Evolutionary conservation across 1,140 invertebrate genomes (phyloP), one percentile per base, ranked within the genome.

Genomic region (Drosophila mayri): DNA sequence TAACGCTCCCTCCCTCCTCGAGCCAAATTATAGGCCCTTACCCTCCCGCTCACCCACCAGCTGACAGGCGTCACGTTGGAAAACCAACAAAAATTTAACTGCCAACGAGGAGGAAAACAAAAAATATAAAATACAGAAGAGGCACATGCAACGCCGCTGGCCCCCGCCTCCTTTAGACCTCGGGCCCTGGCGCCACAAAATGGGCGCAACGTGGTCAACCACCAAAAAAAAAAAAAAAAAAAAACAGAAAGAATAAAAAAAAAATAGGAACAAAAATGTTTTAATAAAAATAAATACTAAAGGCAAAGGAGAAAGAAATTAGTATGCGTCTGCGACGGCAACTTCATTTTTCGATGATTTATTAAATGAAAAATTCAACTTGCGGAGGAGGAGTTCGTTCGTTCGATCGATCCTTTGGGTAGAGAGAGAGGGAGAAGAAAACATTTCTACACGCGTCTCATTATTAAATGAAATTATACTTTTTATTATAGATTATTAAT

Each of bases 401-500:
- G 28, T 8, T 30, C 7, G 28, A 30, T 30, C 28, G n/a, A 67
- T 43, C 22, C 60, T 52, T 52, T 6, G 14, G 30, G 10, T 2
- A 32, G 32, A 35, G 4, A 11, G 32, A 35, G 32, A 8, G 3
- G 10, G 6, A 47, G 16, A 28, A 28, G 12, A 52, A 54, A 52
- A 35, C 32, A 54, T 81, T 77, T 80, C 80, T 84, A 81, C 84
- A 84, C 81, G 85, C 84, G 80, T 71, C 84, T 90, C 84, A 88
- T 88, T 88, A 88, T 90, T 71, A 84, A 90, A 75, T 90, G 50
- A 88, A 88, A 88, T 90, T 90, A 88, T 88, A 81, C 77, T 72
- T 88, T 88, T 90, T 90, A 88, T 90, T 88, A 78, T 80, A 68
- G 85, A 88, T 90, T 88, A 88, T 88, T 90, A 88, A 90, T 88